Percentiles rank a stretch among this genome's conserved stretches.
phyloP scores from a whole-genome alignment of 2,113 vertebrate species.

The Lepus europaeus region DNA sequence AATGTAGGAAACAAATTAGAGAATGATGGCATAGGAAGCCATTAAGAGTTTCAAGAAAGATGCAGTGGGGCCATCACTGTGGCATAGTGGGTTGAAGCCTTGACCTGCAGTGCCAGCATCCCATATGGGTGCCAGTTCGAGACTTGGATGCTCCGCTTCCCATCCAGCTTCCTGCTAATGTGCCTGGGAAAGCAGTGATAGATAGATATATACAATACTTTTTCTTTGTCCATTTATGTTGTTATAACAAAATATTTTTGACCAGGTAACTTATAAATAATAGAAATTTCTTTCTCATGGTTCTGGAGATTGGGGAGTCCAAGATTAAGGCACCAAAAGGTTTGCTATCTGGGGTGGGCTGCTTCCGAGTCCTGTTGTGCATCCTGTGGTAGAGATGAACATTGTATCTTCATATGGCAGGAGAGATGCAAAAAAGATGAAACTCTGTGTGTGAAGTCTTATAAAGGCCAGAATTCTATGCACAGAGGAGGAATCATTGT shows the following conservation, averaged over 20 bases:
- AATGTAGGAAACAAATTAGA: not conserved
- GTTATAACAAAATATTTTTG: not conserved
- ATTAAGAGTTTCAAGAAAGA: not conserved
- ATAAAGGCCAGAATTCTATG: not conserved
- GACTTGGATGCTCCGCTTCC: too few species aligned
- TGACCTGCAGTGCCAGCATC: too few species aligned
- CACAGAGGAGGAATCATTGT: not conserved
- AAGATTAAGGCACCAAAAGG: not conserved
- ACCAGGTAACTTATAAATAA: not conserved
- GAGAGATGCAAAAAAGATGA: not conserved
- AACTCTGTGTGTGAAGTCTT: not conserved
- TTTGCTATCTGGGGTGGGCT: not conserved
- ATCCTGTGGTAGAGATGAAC: not conserved
- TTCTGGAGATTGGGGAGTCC: not conserved
- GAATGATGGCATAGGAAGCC: not conserved
- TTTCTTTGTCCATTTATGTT: not conserved
- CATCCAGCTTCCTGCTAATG: too few species aligned
- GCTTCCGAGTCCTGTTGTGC: not conserved
- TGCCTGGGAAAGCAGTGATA: not conserved
- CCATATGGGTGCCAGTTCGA: too few species aligned
- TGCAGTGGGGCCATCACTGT: too few species aligned
- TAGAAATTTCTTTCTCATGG: not conserved
- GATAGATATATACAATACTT: not conserved
- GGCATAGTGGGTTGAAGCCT: too few species aligned
- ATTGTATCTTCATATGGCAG: not conserved